These are phyloP conservation scores for Cylas formicarius DNA, from an alignment of 1,140 invertebrate species.

Conservation along the genomic window DNA sequence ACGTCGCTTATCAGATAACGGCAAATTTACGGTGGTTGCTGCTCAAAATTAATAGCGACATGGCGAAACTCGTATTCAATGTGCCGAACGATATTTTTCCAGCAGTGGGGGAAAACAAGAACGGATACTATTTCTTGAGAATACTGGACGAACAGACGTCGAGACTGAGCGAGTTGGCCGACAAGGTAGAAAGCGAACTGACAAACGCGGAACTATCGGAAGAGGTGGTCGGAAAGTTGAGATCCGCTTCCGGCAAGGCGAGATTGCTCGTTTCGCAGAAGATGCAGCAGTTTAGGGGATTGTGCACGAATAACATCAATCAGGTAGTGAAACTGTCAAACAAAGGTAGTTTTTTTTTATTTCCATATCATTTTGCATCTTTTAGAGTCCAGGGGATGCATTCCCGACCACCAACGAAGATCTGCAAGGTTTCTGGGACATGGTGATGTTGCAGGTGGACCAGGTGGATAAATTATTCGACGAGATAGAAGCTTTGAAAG, in stretches of 20 bases:
- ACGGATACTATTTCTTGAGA: constrained; percentile 71
- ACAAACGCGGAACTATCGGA: constrained; percentile 55
- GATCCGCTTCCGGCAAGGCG: constrained; percentile 86
- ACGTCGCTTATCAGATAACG: neutral
- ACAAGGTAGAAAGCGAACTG: constrained; percentile 55
- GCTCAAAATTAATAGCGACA: constrained; percentile 2
- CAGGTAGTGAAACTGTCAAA: constrained; percentile 44
- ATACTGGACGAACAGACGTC: constrained; percentile 65
- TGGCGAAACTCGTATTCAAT: neutral
- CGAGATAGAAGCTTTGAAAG: constrained; percentile 62
- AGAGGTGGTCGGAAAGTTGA: constrained; percentile 72
- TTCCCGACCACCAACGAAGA: constrained; percentile 85
- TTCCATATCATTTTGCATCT: constrained; percentile 4
- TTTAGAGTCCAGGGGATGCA: constrained; percentile 62
- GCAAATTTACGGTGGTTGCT: neutral
- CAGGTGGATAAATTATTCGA: constrained; percentile 73
- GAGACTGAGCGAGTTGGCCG: constrained; percentile 59
- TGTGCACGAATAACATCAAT: constrained; percentile 70
- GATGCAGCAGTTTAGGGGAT: constrained; percentile 86
- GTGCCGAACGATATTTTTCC: constrained; percentile 2
- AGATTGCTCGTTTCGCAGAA: constrained; percentile 83
- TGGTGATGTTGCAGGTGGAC: constrained; percentile 85
- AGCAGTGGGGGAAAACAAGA: constrained; percentile 41
- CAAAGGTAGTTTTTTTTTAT: constrained; percentile 1
- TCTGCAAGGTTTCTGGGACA: constrained; percentile 94